Evolutionary conservation across 2,888 invertebrate genomes (phyloP), one percentile per base, ranked within the genome.

Genomic region (Coenonympha arcania): DNA sequence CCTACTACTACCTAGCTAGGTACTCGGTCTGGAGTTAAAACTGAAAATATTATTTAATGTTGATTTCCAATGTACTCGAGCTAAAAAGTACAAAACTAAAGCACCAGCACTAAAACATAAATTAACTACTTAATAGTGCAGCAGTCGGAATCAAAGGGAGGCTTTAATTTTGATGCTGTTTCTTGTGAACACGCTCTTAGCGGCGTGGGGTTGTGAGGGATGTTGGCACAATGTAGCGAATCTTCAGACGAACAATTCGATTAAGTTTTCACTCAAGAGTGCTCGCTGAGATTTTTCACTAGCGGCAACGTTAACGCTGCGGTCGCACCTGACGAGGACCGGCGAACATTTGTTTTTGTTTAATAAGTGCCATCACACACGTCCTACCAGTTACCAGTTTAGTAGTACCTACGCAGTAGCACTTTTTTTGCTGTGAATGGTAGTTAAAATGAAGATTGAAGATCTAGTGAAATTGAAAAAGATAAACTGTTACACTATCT

Each of bases 181-280:
- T 51, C 53, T 47, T 50, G 44, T 48, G 48, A 51, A 9, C 40
- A 54, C 24, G 51, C 51, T 51, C 48, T 58, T 52, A 55, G 51
- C n/a, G 42, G 52, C 46, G 15, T 15, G 15, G 31, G 34, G 54
- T 13, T 15, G 15, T 15, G 15, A 36, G 34, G 54, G 55, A 52
- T 40, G 50, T 52, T 52, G 43, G 8, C 22, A 20, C 31, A 31
- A 43, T 31, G 43, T 43, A 31, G 55, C 54, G 50, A 54, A 44
- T 57, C 58, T 59, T 59, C 50, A 50, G 49, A 55, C 55, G 54
- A 56, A 59, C 54, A 54, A 59, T 57, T 57, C 59, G 59, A 59
- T 59, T 56, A 55, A 53, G 59, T 59, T 56, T 55, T 53, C 50
- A 56, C 56, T 42, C 44, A 48, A 56, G 57, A 56, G 59, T 54